phyloP scores from a whole-genome alignment of 2,888 invertebrate species.

The Apeira syringaria region DNA sequence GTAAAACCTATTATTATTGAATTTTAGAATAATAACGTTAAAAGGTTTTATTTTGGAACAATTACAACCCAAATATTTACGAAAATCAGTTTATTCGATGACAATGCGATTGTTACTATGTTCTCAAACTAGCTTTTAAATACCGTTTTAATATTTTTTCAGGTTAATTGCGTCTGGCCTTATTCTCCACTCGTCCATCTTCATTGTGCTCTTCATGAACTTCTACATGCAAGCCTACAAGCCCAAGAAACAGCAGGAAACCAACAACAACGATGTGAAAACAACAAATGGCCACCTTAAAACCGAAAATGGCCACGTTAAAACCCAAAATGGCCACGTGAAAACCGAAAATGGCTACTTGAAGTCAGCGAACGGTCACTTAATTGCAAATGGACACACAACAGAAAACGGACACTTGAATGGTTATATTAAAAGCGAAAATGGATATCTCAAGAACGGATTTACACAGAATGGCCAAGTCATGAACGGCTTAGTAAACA shows the following conservation, averaged over 20 bases:
- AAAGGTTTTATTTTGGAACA: too few relatives aligned
- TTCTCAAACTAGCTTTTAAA: too few relatives aligned
- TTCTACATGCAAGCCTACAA: conserved; percentile 95
- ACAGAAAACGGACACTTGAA: conserved; percentile 35
- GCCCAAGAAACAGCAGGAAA: conserved; percentile 37
- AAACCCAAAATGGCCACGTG: conserved; percentile 38
- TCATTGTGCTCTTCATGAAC: conserved; percentile 95
- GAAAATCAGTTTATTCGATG: too few relatives aligned
- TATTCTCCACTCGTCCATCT: conserved; percentile 92
- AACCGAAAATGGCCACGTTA: conserved; percentile 20
- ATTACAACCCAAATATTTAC: too few relatives aligned
- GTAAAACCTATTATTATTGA: too few relatives aligned
- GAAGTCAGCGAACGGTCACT: conserved; percentile 34
- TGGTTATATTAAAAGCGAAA: too few relatives aligned
- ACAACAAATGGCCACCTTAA: conserved; percentile 19
- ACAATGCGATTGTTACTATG: too few relatives aligned
- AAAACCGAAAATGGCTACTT: conserved; percentile 32
- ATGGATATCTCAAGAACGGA: conserved; percentile 28
- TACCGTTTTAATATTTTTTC: conserved; percentile 27
- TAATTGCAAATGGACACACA: conserved; percentile 34
- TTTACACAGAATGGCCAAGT: conserved; percentile 31
- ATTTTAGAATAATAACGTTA: too few relatives aligned
- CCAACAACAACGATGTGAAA: conserved; percentile 44
- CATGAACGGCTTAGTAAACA: not conserved
- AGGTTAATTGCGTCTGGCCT: conserved; percentile 88